phyloP scores from a whole-genome alignment of 2,113 vertebrate genomes.

The Phodopus roborovskii region DNA sequence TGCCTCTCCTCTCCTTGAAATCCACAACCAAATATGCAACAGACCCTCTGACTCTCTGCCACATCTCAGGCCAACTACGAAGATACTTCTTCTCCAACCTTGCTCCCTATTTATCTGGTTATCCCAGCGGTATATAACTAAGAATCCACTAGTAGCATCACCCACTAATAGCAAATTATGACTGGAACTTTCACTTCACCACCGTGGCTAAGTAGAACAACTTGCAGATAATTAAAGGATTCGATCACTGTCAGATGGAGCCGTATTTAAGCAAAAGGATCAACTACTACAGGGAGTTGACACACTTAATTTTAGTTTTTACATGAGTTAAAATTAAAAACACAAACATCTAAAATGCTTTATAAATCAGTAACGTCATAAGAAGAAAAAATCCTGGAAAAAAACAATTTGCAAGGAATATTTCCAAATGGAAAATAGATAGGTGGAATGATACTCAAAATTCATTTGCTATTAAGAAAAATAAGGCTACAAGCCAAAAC shows the following conservation, averaged over 20 bases:
- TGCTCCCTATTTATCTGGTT: neutral
- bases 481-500: neutral
- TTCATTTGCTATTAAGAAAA: slow-evolving; percentile 1
- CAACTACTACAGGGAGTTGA: neutral
- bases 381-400: neutral
- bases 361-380: neutral
- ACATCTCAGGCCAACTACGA: neutral
- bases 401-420: neutral
- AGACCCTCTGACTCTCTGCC: neutral
- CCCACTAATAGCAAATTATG: neutral
- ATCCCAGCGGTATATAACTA: too few species aligned
- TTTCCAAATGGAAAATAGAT: neutral
- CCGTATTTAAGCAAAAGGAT: neutral
- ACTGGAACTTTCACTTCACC: neutral
- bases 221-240: neutral
- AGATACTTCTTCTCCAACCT: neutral
- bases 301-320: neutral
- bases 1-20: neutral
- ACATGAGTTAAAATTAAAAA: slow-evolving; percentile 18
- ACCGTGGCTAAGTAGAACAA: neutral
- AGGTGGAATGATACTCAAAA: slow-evolving; percentile 15
- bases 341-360: neutral
- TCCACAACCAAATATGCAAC: neutral
- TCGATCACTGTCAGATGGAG: neutral
- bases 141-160: neutral